Evolutionary conservation across 2,113 vertebrate species (phyloP), one percentile per base, ranked within the genome.

Genomic region (Perca schrenkii): DNA sequence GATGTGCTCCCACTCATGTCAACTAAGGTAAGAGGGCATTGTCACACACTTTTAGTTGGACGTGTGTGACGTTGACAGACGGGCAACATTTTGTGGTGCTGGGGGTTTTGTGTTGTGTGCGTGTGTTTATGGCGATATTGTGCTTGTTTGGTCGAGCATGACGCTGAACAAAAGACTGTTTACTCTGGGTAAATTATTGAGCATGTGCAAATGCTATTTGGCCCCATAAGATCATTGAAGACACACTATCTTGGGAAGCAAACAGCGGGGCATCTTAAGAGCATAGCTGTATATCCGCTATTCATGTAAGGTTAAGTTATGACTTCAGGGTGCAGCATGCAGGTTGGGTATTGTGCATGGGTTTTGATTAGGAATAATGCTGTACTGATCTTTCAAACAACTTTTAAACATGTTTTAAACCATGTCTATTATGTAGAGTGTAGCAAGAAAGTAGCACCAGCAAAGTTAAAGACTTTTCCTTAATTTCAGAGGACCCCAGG

Each of bases 111-210:
- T 28, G 36, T 83, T 80, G 53, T 80, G 57, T 78, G 70, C 57
- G 28, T 54, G 80, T 90, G 85, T 77, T 68, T 70, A 82, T 25
- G 72, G 78, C 82, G 72, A 75, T 79, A 74, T 81, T 82, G 70
- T 63, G 73, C 57, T 50, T 8, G 46, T 67, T 77, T 49, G n/a
- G 50, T 85, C 52, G 40, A 85, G 83, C 86, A 54, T 78, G 84
- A 80, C 49, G 2, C 70, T 10, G 52, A 69, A 82, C 82, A 79
- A 89, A 79, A 86, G 86, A 36, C 40, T 87, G 80, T 89, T 91
- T 77, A 84, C 83, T 25, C 77, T 82, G 73, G 21, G 82, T 92
- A 77, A 92, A 89, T 92, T 85, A 88, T 91, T 88, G 83, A 84
- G 76, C 84, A 57, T 80, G 85, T 65, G 79, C 70, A 84, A 91